These are phyloP conservation scores for Tribolium freemani DNA, from an alignment of 2,888 invertebrate genomes.

Conservation along the genomic window DNA sequence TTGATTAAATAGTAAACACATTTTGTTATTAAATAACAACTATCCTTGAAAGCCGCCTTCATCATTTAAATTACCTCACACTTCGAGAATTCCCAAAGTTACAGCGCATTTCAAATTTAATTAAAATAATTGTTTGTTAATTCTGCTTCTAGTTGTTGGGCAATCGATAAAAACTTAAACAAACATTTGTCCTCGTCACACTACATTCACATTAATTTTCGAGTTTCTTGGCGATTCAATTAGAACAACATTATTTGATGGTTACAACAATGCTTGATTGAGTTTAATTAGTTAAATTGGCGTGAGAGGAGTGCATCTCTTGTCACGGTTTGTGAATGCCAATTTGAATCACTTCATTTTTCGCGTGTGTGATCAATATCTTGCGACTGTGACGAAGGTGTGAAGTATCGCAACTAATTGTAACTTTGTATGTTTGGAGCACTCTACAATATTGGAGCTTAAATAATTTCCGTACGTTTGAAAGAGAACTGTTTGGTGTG, in stretches of 20 bases:
- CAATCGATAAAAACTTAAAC: constrained; percentile 21
- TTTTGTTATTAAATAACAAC: too few species aligned
- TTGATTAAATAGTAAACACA: too few species aligned
- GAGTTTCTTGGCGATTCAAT: constrained; percentile 59
- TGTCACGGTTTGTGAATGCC: constrained; percentile 16
- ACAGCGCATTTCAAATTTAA: constrained; percentile 1
- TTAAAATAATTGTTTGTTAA: constrained; percentile 39
- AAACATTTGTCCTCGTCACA: constrained; percentile 16
- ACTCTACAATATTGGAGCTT: background rate
- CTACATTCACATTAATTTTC: too few species aligned
- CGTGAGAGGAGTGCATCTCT: constrained; percentile 9
- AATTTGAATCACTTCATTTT: constrained; percentile 31
- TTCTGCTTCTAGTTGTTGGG: background rate
- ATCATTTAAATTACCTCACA: too few species aligned
- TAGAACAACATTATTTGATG: constrained; percentile 62
- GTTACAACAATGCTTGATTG: constrained; percentile 60
- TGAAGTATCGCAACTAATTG: too few species aligned
- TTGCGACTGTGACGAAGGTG: too few species aligned
- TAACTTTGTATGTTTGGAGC: background rate
- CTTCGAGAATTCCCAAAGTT: too few species aligned
- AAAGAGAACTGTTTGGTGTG: background rate
- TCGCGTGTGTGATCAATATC: background rate
- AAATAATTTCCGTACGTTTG: background rate
- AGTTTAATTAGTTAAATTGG: constrained; percentile 61
- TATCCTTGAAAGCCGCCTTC: too few species aligned